These are phyloP conservation scores for Tetramorium bicarinatum DNA, from an alignment of 2,888 invertebrate species.

Conservation along the genomic window DNA sequence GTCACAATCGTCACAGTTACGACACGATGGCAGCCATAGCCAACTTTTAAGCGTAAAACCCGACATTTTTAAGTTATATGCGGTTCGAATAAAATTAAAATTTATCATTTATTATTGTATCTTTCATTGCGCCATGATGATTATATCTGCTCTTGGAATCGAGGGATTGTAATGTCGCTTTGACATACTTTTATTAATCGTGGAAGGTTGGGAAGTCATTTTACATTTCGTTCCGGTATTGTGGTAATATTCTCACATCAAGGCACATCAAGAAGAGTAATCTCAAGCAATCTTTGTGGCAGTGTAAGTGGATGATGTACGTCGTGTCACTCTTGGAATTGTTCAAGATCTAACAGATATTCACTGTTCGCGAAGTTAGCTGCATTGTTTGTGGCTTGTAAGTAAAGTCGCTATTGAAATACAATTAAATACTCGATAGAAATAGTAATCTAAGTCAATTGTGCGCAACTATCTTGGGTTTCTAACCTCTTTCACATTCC, in stretches of 20 bases:
- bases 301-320: slow-evolving; percentile 18
- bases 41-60: slow-evolving; percentile 27
- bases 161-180: too few species aligned
- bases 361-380: not conserved
- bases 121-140: not conserved
- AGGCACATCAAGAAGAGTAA: not conserved
- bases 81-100: not conserved
- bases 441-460: not conserved
- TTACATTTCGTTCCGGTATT: slow-evolving; percentile 20
- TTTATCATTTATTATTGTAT: not conserved
- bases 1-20: slow-evolving; percentile 1
- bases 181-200: not conserved
- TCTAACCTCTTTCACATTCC: slow-evolving; percentile 33
- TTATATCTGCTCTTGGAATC: not conserved
- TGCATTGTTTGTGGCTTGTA: not conserved
- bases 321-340: not conserved
- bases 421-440: not conserved
- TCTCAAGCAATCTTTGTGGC: slow-evolving; percentile 26
- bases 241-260: slow-evolving; percentile 6
- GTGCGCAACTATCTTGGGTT: not conserved
- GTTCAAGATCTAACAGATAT: not conserved
- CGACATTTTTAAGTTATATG: not conserved
- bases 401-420: not conserved
- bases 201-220: not conserved
- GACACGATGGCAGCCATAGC: slow-evolving; percentile 5